These are phyloP conservation scores for Poecilus cupreus DNA, from an alignment of 2,888 invertebrate species.

Conservation along the genomic window DNA sequence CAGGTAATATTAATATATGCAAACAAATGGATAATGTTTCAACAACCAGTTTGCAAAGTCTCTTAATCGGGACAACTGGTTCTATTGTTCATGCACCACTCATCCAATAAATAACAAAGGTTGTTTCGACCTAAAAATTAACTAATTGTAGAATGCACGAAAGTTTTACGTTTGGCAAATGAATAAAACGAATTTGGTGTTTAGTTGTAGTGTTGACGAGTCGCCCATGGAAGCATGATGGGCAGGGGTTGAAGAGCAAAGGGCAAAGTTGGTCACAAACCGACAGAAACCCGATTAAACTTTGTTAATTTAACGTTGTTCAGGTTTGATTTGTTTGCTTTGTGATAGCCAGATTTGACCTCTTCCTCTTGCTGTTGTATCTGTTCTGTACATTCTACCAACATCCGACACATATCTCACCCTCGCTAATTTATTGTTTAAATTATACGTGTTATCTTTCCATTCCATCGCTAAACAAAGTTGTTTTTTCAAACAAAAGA, in stretches of 20 bases:
- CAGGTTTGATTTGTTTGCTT: conserved; percentile 55
- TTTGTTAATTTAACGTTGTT: conserved; percentile 57
- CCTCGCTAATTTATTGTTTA: neutral
- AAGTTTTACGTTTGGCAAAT: too few species aligned
- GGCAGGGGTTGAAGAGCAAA: conserved; percentile 9
- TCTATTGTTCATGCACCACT: too few species aligned
- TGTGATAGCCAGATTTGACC: conserved; percentile 41
- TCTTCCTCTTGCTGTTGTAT: conserved; percentile 23
- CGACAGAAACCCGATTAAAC: conserved; percentile 54
- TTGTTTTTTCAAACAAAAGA: neutral
- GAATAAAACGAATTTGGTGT: too few species aligned
- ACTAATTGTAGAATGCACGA: too few species aligned
- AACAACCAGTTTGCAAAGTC: too few species aligned
- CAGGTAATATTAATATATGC: too few species aligned
- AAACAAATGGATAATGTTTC: too few species aligned
- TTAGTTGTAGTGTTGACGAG: too few species aligned
- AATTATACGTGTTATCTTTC: neutral
- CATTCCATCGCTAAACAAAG: neutral
- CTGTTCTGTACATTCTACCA: neutral
- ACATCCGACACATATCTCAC: neutral
- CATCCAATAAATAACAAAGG: too few species aligned
- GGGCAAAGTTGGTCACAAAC: conserved; percentile 21
- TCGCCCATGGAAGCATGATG: too few species aligned
- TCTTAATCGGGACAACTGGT: too few species aligned
- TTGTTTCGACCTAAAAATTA: too few species aligned